These are phyloP conservation scores for Arbacia lixula DNA, from an alignment of 53 echinoderm and acorn worm species.

Conservation along the genomic window DNA sequence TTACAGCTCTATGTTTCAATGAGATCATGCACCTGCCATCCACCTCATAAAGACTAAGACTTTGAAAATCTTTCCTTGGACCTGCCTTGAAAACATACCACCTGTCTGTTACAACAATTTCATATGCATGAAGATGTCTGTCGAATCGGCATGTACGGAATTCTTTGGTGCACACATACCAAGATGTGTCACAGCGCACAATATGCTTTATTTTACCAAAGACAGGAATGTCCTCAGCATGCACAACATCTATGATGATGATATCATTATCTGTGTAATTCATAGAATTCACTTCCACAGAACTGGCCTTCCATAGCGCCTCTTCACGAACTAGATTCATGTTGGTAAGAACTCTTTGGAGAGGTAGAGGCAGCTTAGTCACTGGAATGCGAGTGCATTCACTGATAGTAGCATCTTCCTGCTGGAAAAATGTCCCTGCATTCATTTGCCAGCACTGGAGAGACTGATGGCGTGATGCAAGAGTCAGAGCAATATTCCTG, in stretches of 20 bases:
- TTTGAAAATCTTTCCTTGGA: neutral
- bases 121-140: constrained; percentile 7
- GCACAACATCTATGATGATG: constrained; percentile 13
- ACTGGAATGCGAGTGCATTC: neutral
- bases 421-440: constrained; percentile 15
- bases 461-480: constrained; percentile 57
- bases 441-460: constrained; percentile 48
- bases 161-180: constrained; percentile 26
- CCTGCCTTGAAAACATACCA: constrained; percentile 5
- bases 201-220: constrained; percentile 18
- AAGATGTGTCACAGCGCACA: neutral
- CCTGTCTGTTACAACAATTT: neutral
- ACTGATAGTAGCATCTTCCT: neutral
- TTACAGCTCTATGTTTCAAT: neutral
- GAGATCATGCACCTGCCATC: constrained; percentile 1
- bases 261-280: constrained; percentile 17
- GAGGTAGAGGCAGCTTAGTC: neutral
- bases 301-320: neutral
- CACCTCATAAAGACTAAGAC: neutral
- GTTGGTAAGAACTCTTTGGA: neutral
- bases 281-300: neutral
- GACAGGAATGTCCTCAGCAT: constrained; percentile 13
- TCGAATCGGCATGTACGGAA: neutral
- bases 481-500: constrained; percentile 43
- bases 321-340: neutral